These are phyloP conservation scores for Catocala fraxini DNA, from an alignment of 2,888 invertebrate genomes.

Conservation along the genomic window DNA sequence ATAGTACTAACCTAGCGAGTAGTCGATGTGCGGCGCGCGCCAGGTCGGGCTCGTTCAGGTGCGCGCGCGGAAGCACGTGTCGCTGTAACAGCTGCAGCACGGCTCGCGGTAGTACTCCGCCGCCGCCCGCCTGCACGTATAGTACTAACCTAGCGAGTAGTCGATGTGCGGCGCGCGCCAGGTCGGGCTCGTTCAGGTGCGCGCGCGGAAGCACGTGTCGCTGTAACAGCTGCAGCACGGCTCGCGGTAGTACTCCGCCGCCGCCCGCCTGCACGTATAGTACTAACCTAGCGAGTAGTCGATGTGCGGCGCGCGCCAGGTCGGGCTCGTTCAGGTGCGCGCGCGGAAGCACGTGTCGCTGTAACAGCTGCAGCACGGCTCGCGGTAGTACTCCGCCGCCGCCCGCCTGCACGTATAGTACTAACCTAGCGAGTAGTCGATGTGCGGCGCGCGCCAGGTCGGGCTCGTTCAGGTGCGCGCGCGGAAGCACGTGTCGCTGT, in stretches of 20 bases:
- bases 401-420: slow-evolving; percentile 72
- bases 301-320: slow-evolving; percentile 74
- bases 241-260: slow-evolving; percentile 77
- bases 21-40: slow-evolving; percentile 75
- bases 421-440: slow-evolving; percentile 72
- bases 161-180: slow-evolving; percentile 74
- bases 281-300: slow-evolving; percentile 70
- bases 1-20: slow-evolving; percentile 63
- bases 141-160: slow-evolving; percentile 68
- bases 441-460: slow-evolving; percentile 76
- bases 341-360: slow-evolving; percentile 74
- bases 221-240: slow-evolving; percentile 75
- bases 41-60: slow-evolving; percentile 65
- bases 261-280: slow-evolving; percentile 76
- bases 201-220: slow-evolving; percentile 73
- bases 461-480: slow-evolving; percentile 60
- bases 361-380: slow-evolving; percentile 74
- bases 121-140: slow-evolving; percentile 78
- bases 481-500: slow-evolving; percentile 75
- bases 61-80: slow-evolving; percentile 72
- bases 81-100: slow-evolving; percentile 75
- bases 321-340: slow-evolving; percentile 63
- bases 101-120: slow-evolving; percentile 78
- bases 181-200: slow-evolving; percentile 63
- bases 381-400: slow-evolving; percentile 80